Base-by-base conservation (phyloP, 2,888 invertebrate genomes). In the Peribatodes rhomboidaria region DNA sequence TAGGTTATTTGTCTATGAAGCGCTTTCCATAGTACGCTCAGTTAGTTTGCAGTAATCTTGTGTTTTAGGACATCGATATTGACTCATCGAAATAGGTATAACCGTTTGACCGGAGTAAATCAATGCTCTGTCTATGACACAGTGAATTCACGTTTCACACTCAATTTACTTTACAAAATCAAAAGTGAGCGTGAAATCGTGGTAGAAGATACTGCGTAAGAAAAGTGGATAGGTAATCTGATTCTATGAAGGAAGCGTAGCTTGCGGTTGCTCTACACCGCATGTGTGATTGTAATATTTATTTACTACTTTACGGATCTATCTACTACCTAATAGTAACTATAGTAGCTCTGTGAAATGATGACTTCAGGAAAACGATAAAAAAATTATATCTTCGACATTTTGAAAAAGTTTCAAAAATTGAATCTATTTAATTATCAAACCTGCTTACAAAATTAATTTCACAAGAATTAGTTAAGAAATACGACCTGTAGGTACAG, bases 171-270 rank as follows among this genome's bases (percentile, higher is more conserved):
- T 42, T 44, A 42, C 42, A 31, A 33, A 33, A 42, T 33, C 31
- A 18, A 44, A 44, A 55, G 33, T 33, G 44, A 55, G 44, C 20
- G 33, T 55, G 55, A 55, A 55, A 55, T 54, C 41, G 11, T 31
- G 16, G 18, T n/a, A 54, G 54, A 42, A 35, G 55, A 37, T 42
- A 53, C 37, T 27, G n/a, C 14, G 41, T 22, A 47, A 58, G 80
- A 82, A 81, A 83, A 68, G 73, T 81, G 77, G 81, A 81, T 79
- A 72, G 68, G 87, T 83, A 81, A 87, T 67, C 65, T 70, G 75
- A 87, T 84, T 82, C 60, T 69, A 74, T 70, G 71, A 73, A 72
- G 69, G 72, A 81, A 78, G 75, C 59, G 55, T 55, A 42, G 10
- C 44, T 22, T 78, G 75, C 70, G 71, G 78, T 76, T 64, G 78